phyloP scores from a whole-genome alignment of 1,140 invertebrate species.

The Macrostomum lignano region DNA sequence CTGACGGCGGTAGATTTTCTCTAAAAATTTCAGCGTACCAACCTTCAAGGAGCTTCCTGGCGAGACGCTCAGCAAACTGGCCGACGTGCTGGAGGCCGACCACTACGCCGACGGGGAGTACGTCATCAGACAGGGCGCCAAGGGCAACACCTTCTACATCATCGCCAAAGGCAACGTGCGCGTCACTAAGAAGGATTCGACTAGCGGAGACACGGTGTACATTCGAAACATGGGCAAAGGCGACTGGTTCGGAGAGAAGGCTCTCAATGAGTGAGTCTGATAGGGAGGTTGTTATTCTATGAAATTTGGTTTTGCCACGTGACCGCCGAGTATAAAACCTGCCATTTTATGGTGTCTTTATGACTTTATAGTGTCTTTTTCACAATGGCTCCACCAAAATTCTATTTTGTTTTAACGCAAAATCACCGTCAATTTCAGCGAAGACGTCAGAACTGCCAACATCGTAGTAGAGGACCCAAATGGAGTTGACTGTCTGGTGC shows the following conservation, averaged over 20 bases:
- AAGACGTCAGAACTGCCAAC: slow-evolving; percentile 86
- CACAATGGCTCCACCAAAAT: no score
- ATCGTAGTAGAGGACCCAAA: slow-evolving; percentile 79
- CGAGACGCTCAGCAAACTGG: slow-evolving; percentile 83
- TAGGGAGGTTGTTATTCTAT: no score
- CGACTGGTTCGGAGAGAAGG: slow-evolving; percentile 89
- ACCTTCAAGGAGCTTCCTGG: slow-evolving; percentile 79
- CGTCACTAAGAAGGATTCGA: slow-evolving; percentile 58
- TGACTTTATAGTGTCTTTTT: no score
- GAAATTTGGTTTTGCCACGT: no score
- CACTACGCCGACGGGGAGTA: slow-evolving; percentile 70
- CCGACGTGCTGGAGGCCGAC: slow-evolving; percentile 74
- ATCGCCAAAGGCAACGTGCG: slow-evolving; percentile 80
- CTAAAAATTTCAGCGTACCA: slow-evolving; percentile 49
- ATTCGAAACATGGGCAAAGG: slow-evolving; percentile 59
- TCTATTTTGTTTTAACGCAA: no score
- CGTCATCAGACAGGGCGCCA: slow-evolving; percentile 84
- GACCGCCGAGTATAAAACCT: no score
- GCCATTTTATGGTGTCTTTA: no score
- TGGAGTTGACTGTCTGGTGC: slow-evolving; percentile 77
- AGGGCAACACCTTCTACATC: slow-evolving; percentile 95
- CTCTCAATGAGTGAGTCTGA: slow-evolving; percentile 58
- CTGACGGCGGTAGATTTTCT: no score
- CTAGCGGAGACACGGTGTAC: slow-evolving; percentile 68
- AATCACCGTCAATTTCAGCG: no score